Evolutionary conservation across 2,797 vertebrate genomes (phyloP).

Genomic region (Leuciscus waleckii): DNA sequence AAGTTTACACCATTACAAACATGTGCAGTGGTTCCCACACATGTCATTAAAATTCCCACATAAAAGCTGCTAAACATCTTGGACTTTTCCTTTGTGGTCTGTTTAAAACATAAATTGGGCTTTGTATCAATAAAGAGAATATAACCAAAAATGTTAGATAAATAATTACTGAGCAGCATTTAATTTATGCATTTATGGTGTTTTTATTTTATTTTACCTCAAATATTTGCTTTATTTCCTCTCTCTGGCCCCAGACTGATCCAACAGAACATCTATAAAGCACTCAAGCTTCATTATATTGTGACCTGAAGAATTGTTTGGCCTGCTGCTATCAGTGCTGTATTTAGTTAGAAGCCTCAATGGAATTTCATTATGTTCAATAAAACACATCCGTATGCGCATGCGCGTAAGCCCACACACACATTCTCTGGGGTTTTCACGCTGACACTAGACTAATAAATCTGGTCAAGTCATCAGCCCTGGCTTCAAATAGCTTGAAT

Average conservation of each 20-base stretch:
- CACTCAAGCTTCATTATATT: slow-evolving; percentile 19
- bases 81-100: slow-evolving; percentile 1
- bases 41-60: slow-evolving; percentile 17
- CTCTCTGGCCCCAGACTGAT: background rate
- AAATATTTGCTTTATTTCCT: background rate
- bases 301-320: slow-evolving; percentile 10
- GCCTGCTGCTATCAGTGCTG: slow-evolving; percentile 15
- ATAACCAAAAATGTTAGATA: background rate
- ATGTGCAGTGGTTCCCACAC: slow-evolving; percentile 4
- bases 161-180: background rate
- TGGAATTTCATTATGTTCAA: slow-evolving; percentile 14
- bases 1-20: slow-evolving; percentile 23
- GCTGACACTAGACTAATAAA: slow-evolving; percentile 48
- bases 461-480: slow-evolving; percentile 44
- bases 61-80: slow-evolving; percentile 17
- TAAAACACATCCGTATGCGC: background rate
- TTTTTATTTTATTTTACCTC: background rate
- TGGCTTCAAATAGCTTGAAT: slow-evolving; percentile 67
- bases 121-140: slow-evolving; percentile 4
- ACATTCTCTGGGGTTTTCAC: slow-evolving; percentile 18
- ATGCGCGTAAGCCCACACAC: background rate
- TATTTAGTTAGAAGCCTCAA: slow-evolving; percentile 8
- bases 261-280: slow-evolving; percentile 15
- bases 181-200: background rate
- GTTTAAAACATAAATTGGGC: background rate